Base-by-base conservation (phyloP, 1,140 invertebrate species). In the Papilio aristodemus region DNA sequence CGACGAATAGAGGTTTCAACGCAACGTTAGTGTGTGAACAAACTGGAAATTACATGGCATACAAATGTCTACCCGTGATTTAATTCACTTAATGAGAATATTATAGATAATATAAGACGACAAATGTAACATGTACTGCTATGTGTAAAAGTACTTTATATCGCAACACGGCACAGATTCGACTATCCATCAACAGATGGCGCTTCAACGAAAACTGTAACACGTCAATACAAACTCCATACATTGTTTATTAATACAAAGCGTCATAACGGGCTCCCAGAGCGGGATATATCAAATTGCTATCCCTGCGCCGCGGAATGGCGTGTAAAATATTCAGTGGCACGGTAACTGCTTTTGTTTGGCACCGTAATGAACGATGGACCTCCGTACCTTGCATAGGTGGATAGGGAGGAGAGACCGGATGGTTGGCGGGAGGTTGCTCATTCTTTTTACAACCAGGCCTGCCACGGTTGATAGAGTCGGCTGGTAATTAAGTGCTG, bases 271-370 rank as follows among this genome's bases (percentile, higher is more conserved):
- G 71, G 8, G 67, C 72, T 83, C 82, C 85, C 84, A 60, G 14
- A 60, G 80, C 70, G 78, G 71, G 68, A 75, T 78, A 69, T 79
- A 84, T 83, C 78, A 86, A 81, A 86, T 87, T 85, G 83, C 80
- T 80, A 79, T 74, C 72, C 74, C 71, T 6, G 59, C 46, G 69
- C 70, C 67, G 72, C 77, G 83, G 78, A 81, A 87, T 87, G 78
- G 78, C 67, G 60, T 77, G 74, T 89, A 81, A 89, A 89, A 83
- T 87, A 89, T 89, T 89, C 84, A 89, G 67, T 6, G 27, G 64
- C 41, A 66, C 73, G 71, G 77, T 86, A 87, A 87, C 85, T 79
- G 82, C 74, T 87, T 87, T 89, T 86, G 85, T 87, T 84, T 75
- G 57, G 59, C 38, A 38, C 63, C 69, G 72, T 84, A 86, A 89